A percentile compares a stretch with the other conserved stretches of the same genome.
Conservation (phyloP, 2,888 invertebrate genomes). For the Catocala fraxini region DNA sequence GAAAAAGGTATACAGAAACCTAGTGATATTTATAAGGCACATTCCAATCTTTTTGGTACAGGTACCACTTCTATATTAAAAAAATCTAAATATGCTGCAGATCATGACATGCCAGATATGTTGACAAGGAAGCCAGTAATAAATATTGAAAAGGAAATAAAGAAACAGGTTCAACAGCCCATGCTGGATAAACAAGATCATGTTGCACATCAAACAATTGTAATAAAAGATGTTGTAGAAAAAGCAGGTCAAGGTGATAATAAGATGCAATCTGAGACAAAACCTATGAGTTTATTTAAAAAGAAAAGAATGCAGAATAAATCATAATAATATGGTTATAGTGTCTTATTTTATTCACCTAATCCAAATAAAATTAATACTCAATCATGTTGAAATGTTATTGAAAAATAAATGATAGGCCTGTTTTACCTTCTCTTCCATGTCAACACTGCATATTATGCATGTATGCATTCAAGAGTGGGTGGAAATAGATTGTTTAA, state of each 20-base stretch:
- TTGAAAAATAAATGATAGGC: too few species aligned
- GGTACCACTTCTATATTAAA: conserved; percentile 76
- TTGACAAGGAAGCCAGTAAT: conserved; percentile 23
- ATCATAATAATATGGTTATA: neutral
- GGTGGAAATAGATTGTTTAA: too few species aligned
- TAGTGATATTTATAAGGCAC: conserved; percentile 77
- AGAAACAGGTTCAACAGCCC: neutral
- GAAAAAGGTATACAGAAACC: conserved; percentile 74
- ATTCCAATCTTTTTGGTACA: conserved; percentile 59
- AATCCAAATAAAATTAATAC: neutral
- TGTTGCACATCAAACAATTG: conserved; percentile 57
- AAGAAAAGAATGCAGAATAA: conserved; percentile 71
- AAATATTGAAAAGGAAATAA: conserved; percentile 18
- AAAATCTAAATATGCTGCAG: conserved; percentile 67
- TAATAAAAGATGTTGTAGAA: conserved; percentile 74
- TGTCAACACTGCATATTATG: too few species aligned
- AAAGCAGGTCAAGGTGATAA: conserved; percentile 52
- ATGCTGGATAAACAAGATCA: conserved; percentile 7
- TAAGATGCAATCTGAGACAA: conserved; percentile 52
- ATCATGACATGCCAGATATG: conserved; percentile 5
- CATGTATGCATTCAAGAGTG: too few species aligned
- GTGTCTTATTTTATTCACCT: neutral
- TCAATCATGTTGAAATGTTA: too few species aligned
- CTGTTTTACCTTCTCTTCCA: too few species aligned
- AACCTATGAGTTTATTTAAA: conserved; percentile 79